Conservation (phyloP, 2,888 invertebrate species). For the Oscheius myriophilus region DNA sequence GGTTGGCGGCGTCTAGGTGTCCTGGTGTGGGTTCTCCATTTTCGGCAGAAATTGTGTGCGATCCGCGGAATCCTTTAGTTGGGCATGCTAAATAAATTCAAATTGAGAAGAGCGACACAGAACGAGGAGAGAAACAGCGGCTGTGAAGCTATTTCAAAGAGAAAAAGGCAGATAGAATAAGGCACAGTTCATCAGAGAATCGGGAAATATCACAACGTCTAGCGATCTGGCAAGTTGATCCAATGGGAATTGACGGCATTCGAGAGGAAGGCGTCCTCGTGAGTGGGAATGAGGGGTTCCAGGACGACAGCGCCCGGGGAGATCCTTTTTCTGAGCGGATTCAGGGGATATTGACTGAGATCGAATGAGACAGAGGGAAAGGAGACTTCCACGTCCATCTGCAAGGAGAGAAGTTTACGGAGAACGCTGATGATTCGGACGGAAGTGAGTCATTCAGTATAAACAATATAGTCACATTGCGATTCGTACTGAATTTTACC, state of each 20-base stretch:
- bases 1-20: constrained; percentile 58
- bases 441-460: too few species aligned
- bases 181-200: too few species aligned
- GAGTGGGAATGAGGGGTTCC: constrained; percentile 4
- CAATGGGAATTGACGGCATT: constrained; percentile 4
- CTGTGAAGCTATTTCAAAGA: too few species aligned
- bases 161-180: too few species aligned
- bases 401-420: neutral
- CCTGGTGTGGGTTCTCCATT: constrained; percentile 17
- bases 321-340: constrained; percentile 6
- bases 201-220: too few species aligned
- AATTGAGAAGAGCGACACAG: neutral
- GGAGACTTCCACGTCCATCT: constrained; percentile 16
- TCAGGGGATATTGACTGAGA: neutral
- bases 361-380: neutral
- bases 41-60: constrained; percentile 38
- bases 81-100: constrained; percentile 22
- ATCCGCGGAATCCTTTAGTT: constrained; percentile 64
- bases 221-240: too few species aligned
- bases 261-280: constrained; percentile 13
- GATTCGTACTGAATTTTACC: too few species aligned
- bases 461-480: too few species aligned
- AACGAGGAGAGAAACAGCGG: constrained; percentile 15
- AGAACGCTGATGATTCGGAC: too few species aligned
- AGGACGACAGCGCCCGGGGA: neutral